A percentile compares a stretch with the other conserved stretches of the same genome.
Evolutionary conservation across 1,140 invertebrate species (phyloP).

Genomic region (Tetranychus urticae): DNA sequence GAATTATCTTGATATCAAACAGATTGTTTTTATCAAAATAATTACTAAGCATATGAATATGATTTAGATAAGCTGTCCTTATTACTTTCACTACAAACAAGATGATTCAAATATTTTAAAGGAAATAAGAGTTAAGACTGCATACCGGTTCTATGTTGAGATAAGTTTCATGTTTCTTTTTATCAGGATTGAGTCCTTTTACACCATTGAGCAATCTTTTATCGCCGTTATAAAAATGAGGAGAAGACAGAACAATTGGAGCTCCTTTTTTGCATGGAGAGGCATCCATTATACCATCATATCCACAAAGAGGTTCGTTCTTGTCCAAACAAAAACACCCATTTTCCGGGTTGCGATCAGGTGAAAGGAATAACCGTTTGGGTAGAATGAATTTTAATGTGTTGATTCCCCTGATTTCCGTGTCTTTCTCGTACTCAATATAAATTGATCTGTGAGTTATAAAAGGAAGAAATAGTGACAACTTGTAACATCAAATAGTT

Average conservation of each 20-base stretch:
- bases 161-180: neutral
- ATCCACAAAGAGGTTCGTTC: neutral
- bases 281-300: neutral
- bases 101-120: too few species aligned
- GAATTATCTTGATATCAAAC: too few species aligned
- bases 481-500: neutral
- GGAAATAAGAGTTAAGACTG: neutral
- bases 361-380: neutral
- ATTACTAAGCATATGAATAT: too few species aligned
- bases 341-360: neutral
- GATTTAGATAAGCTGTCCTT: too few species aligned
- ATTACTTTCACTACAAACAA: too few species aligned
- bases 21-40: too few species aligned
- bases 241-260: neutral
- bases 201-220: neutral
- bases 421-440: neutral
- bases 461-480: neutral
- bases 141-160: slow-evolving; percentile 1
- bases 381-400: neutral
- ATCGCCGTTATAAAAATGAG: neutral
- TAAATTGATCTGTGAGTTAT: neutral
- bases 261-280: neutral
- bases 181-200: neutral
- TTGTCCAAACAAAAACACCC: neutral
- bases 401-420: neutral